These are phyloP conservation scores for Chinchilla lanigera DNA, from an alignment of 2,113 vertebrate species.

Conservation along the genomic window DNA sequence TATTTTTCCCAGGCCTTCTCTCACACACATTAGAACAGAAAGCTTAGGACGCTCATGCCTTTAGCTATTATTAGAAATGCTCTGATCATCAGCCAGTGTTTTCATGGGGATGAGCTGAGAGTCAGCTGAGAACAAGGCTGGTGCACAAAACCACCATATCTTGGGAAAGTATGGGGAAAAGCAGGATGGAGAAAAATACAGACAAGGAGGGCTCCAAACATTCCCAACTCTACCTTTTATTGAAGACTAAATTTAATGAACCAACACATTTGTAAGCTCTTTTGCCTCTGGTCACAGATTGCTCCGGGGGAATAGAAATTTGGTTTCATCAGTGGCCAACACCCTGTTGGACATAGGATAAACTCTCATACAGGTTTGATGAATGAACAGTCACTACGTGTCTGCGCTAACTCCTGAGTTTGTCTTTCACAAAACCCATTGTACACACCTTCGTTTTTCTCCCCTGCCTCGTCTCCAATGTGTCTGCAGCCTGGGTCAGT, in stretches of 20 bases:
- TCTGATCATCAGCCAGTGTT: constrained; percentile 17
- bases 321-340: background rate
- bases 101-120: background rate
- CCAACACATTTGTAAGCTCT: background rate
- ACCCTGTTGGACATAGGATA: background rate
- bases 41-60: background rate
- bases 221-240: background rate
- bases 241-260: background rate
- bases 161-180: background rate
- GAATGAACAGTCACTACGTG: background rate
- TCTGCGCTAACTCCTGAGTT: background rate
- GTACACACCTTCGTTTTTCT: background rate
- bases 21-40: background rate
- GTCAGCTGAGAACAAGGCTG: background rate
- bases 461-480: background rate
- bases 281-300: background rate
- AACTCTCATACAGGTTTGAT: background rate
- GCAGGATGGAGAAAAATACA: background rate
- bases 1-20: constrained; percentile 15
- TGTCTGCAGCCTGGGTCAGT: background rate
- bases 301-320: background rate
- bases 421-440: background rate
- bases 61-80: constrained; percentile 50
- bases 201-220: background rate
- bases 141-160: background rate